Evolutionary conservation across 2,113 vertebrate genomes (phyloP), one percentile per base, ranked within the genome.

Genomic region (Ornithorhynchus anatinus): DNA sequence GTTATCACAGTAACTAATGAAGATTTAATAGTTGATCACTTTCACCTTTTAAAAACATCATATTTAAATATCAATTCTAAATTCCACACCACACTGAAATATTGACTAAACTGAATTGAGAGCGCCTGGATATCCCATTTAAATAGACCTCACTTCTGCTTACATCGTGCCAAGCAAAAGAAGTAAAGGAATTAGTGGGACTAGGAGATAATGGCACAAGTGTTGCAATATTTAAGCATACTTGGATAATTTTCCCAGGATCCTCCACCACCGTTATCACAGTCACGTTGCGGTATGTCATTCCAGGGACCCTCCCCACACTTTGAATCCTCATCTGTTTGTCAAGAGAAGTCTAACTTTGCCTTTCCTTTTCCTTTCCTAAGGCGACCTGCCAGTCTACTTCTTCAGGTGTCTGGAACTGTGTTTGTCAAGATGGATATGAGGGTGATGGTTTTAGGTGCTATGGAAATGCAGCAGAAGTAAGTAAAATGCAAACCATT

Each of bases 391-490:
- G 95, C 74, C 79, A 86, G 52, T 60, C 86, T 38, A 70, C 76
- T 16, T 22, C 80, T 17, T 81, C 88, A 13, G 89, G 32, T 6
- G 11, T 69, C 71, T 98, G 96, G 95, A 73, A 85, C 11, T 99
- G 97, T 19, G 90, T 96, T 10, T 99, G 97, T 70, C 89, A 84
- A 17, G 70, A 89, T 0, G 95, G 93, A 6, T 97, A 94, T 0
- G 45, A 82, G 36, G 97, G 97, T 45, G 82, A 99, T 0, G 96
- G 97, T 4, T 81, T 44, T 1, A 54, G 84, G 8, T 99, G 97
- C 82, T 98, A 96, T 0, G 97, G 97, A 2, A 93, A 88, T 0
- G 81, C 94, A n/a, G 86, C 88, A 4, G 82, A 93, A 84, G 97
- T 98, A 81, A 88, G 91, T 88, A 63, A 58, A 1, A 61, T 2